Base-by-base conservation (phyloP, 2,113 vertebrate species). In the Theristicus caerulescens region DNA sequence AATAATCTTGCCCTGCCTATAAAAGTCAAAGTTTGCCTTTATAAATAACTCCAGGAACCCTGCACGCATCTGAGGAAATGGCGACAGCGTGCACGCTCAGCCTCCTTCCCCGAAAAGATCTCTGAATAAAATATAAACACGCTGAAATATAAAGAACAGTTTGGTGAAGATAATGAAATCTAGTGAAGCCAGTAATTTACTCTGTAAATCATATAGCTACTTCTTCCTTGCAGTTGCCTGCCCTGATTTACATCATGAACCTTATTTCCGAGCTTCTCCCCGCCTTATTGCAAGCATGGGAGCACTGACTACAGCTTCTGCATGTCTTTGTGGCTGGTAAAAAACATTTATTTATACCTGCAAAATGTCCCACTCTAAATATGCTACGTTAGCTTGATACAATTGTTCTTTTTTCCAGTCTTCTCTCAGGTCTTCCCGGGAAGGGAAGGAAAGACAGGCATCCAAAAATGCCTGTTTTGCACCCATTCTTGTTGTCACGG, bases 21-120 rank as follows among this genome's bases (percentile, higher is more conserved):
- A 95, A 96, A 96, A 95, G 95, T 95, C 96, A 93, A 94, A 95
- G 86, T 97, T 93, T 95, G 89, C 91, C 94, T 82, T 96, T 97
- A 95, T 95, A 96, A 95, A 95, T 97, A 97, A 95, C 95, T 94
- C 81, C 55, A 46, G 78, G 81, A 95, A 54, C 58, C 49, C 71
- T 90, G 91, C 58, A 93, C 4, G 2, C 64, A 21, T 69, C 86
- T 46, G 71, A 80, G 91, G 87, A 94, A 91, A 89, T 93, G 84
- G 91, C 1, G 1, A 59, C 0, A 0, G 36, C 2, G 5, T 72
- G 84, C 38, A 8, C 5, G 78, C 91, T 95, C 89, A 88, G 58
- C 61, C 78, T 93, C 29, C 70, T 85, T 80, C 64, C 62, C 62
- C 16, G 5, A 77, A 85, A 94, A 88, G 61, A 72, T 90, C 78